phyloP scores from a whole-genome alignment of 2,113 vertebrate species.

The Charina bottae region DNA sequence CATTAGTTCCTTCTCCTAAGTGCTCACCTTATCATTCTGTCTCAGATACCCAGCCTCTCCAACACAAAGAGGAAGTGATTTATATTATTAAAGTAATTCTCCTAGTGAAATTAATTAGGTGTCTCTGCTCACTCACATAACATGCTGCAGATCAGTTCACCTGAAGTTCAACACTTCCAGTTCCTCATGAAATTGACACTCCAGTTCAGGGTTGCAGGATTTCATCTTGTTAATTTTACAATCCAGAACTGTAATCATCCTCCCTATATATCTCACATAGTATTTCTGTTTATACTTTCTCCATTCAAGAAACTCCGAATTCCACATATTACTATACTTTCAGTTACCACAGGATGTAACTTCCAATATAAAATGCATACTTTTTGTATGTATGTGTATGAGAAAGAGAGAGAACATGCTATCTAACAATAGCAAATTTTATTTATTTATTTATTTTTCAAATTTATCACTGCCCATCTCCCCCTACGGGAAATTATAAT shows the following conservation, averaged over 20 bases:
- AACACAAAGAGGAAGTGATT: not conserved
- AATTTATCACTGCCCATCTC: too few species aligned
- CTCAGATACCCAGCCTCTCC: not conserved
- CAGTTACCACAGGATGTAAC: rapidly evolving
- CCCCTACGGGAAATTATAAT: too few species aligned
- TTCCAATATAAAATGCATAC: not conserved
- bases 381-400: not conserved
- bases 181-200: constrained; percentile 26
- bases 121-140: not conserved
- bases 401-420: not conserved
- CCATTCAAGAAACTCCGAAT: not conserved
- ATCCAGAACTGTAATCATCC: constrained; percentile 27
- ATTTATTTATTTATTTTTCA: too few species aligned
- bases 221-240: constrained; percentile 46
- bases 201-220: constrained; percentile 25
- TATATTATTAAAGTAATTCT: not conserved
- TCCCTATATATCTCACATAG: constrained; percentile 45
- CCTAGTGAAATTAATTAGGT: not conserved
- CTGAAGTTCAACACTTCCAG: not conserved
- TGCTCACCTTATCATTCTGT: not conserved
- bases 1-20: constrained; percentile 14
- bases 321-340: not conserved
- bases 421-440: not conserved
- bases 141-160: not conserved
- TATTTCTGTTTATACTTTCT: not conserved